These are phyloP conservation scores for Yponomeuta plumbellus DNA, from an alignment of 2,888 invertebrate genomes.

Conservation along the genomic window DNA sequence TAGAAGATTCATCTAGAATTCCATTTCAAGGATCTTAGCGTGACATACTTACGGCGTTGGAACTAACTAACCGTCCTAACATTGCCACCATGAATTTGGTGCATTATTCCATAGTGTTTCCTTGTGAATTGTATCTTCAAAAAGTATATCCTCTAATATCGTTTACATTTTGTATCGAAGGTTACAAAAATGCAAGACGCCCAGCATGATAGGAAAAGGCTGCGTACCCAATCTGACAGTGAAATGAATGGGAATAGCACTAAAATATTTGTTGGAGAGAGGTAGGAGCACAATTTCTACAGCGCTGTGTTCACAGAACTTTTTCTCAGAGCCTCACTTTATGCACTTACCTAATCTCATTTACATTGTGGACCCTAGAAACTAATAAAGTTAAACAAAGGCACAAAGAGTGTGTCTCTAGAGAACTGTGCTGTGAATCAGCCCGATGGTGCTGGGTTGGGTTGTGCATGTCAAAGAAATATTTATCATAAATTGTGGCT, in stretches of 20 bases:
- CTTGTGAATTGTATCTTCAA: background rate
- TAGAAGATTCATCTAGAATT: constrained; percentile 8
- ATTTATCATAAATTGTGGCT: background rate
- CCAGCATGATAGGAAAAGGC: constrained; percentile 43
- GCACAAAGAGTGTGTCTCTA: background rate
- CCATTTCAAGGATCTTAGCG: constrained; percentile 2
- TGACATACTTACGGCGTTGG: background rate
- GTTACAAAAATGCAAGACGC: constrained; percentile 28
- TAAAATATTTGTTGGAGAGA: constrained; percentile 49
- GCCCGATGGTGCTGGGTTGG: background rate
- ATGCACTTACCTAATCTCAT: background rate
- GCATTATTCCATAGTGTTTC: background rate
- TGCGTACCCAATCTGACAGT: constrained; percentile 48
- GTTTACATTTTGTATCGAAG: constrained; percentile 8
- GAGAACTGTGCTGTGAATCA: background rate
- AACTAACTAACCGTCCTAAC: background rate
- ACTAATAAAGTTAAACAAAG: background rate
- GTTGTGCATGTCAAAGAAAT: background rate
- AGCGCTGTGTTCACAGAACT: background rate
- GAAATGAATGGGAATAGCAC: constrained; percentile 46
- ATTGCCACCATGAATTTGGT: no score
- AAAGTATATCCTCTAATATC: background rate
- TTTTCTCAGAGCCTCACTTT: background rate
- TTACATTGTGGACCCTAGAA: background rate
- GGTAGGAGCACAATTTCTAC: constrained; percentile 35